phyloP scores from a whole-genome alignment of 1,140 invertebrate genomes.

The Tetramorium simillimum region DNA sequence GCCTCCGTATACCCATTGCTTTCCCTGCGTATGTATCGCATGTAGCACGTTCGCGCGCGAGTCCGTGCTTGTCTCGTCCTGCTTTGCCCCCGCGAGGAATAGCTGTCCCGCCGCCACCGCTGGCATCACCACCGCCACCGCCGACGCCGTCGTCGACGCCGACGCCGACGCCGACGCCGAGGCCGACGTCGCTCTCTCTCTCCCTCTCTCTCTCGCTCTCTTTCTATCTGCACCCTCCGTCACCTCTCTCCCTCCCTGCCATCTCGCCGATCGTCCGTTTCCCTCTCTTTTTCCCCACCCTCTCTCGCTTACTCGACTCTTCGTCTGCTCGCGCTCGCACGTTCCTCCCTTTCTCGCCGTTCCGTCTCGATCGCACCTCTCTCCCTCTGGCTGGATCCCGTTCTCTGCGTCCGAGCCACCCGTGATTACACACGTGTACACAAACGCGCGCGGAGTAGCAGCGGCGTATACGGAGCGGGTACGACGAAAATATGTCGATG shows the following conservation, averaged over 20 bases:
- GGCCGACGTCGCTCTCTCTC: slow-evolving; percentile 35
- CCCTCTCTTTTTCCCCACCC: slow-evolving; percentile 22
- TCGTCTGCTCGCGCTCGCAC: slow-evolving; percentile 24
- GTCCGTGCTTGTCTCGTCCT: slow-evolving; percentile 34
- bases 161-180: slow-evolving; percentile 45
- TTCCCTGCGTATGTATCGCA: slow-evolving; percentile 63
- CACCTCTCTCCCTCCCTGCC: slow-evolving; percentile 21
- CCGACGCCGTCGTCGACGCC: slow-evolving; percentile 25
- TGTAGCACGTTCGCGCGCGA: slow-evolving; percentile 49
- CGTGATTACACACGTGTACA: slow-evolving; percentile 5
- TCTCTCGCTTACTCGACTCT: slow-evolving; percentile 25
- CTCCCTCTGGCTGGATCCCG: neutral
- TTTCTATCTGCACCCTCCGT: neutral
- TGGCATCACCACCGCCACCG: slow-evolving; percentile 6
- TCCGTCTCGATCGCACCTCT: slow-evolving; percentile 29
- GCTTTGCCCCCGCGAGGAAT: neutral
- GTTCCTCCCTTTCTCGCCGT: slow-evolving; percentile 46
- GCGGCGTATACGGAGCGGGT: neutral
- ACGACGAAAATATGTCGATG: slow-evolving; percentile 74
- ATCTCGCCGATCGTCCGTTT: slow-evolving; percentile 36
- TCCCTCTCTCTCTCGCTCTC: neutral
- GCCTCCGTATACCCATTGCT: slow-evolving; percentile 59
- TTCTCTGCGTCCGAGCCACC: slow-evolving; percentile 48
- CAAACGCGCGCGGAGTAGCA: neutral
- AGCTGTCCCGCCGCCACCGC: slow-evolving; percentile 12